Percentiles rank a stretch among this genome's conserved stretches.
Conservation (phyloP, 1,140 invertebrate genomes). For the Sarcophaga peregrina region DNA sequence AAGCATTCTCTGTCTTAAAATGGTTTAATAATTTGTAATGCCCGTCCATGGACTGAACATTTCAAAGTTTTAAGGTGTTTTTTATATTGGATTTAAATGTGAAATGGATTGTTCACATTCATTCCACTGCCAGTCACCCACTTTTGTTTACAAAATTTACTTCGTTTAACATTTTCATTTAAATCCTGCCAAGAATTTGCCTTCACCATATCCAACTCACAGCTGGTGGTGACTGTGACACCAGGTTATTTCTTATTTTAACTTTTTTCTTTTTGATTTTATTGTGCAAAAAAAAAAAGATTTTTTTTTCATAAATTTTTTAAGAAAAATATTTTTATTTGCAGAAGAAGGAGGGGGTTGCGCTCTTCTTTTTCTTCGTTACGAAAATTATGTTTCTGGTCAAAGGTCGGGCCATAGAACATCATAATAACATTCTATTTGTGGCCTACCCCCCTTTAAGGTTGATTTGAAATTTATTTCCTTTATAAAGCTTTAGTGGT, state of each 20-base stretch:
- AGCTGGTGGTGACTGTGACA: conserved; percentile 12
- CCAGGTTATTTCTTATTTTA: not conserved
- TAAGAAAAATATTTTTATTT: not conserved
- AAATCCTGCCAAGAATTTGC: not conserved
- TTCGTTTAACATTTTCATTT: conserved; percentile 8
- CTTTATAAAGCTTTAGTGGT: not conserved
- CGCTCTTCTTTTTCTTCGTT: not conserved
- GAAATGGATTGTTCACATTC: not conserved
- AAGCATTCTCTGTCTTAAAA: not conserved
- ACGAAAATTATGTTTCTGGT: conserved; percentile 15
- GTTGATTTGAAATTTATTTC: not conserved
- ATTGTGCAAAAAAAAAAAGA: not conserved
- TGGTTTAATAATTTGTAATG: conserved; percentile 5
- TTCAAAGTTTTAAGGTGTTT: not conserved
- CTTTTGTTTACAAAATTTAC: not conserved
- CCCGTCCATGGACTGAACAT: not conserved
- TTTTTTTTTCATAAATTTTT: conserved; percentile 1
- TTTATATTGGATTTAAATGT: not conserved
- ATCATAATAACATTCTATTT: conserved; percentile 18
- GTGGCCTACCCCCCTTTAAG: not conserved
- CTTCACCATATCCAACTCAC: not conserved
- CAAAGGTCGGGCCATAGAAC: not conserved
- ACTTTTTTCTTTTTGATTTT: not conserved
- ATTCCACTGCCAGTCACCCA: not conserved
- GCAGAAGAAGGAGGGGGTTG: conserved; percentile 10